Base-by-base conservation (phyloP, 2,888 invertebrate species). In the Argynnis bischoffii region DNA sequence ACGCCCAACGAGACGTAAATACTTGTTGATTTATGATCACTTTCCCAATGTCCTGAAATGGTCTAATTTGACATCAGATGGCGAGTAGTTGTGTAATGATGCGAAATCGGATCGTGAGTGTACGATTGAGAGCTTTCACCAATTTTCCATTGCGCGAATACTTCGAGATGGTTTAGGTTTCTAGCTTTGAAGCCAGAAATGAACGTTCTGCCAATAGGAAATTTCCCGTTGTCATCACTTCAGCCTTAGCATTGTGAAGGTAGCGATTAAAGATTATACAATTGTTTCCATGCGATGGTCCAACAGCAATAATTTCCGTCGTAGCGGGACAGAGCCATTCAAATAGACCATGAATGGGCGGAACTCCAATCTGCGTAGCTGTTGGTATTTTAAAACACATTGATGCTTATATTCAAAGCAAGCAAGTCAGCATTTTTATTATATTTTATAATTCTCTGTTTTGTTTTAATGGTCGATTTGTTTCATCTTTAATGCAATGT, bases 21-120 rank as follows among this genome's bases (percentile, higher is more conserved):
- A 82, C 78, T 75, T 73, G 79, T 77, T 83, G 86, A 89, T 87
- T 86, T 88, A 89, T 88, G 82, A 78, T 82, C 81, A 89, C 88
- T 90, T 88, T 89, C 87, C 82, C 85, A 78, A 78, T 81, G 78
- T 81, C 85, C 84, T 77, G 78, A 84, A 87, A 86, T 81, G 84
- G 85, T 84, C 84, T 86, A 83, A 87, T 88, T 87, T 86, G 87
- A 87, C 85, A 78, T 75, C 72, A 16, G 63, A 63, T 70, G 31
- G 41, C 55, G 59, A 74, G 80, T 77, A 79, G 78, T 73, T 74
- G 79, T 79, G 35, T 41, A 41, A 41, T 41, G 35, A 41, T 41
- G 35, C 79, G 78, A 78, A 72, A 67, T 67, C 72, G 74, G 41
- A 41, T 8, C 41, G 53, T 53, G 14, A 15, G 53, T 41, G 2